phyloP scores from a whole-genome alignment of 2,797 vertebrate genomes.

The Miichthys miiuy region DNA sequence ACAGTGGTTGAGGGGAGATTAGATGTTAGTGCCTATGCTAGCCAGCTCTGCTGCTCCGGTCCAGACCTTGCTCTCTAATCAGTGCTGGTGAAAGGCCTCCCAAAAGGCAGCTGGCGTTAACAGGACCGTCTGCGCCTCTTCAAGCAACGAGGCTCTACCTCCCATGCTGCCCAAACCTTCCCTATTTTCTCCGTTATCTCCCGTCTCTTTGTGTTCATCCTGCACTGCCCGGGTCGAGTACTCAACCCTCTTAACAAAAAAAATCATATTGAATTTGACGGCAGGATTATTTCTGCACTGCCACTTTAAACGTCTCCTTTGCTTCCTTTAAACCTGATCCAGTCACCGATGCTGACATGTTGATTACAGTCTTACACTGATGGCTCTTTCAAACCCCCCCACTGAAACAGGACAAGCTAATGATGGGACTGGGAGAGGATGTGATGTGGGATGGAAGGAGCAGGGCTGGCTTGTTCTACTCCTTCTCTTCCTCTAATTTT shows the following conservation, averaged over 20 bases:
- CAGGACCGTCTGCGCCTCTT: conserved; percentile 44
- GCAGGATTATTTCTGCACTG: conserved; percentile 17
- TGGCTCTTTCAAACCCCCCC: conserved; percentile 33
- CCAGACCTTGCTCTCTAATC: conserved; percentile 58
- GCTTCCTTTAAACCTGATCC: conserved; percentile 33
- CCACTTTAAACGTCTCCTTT: conserved; percentile 37
- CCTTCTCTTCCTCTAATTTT: conserved; percentile 58
- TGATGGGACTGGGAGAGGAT: conserved; percentile 47
- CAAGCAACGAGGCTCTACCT: background rate
- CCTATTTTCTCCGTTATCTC: background rate
- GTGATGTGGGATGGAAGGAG: conserved; percentile 56
- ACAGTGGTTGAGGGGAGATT: conserved; percentile 51
- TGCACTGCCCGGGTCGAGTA: background rate
- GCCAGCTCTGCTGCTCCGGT: conserved; percentile 28
- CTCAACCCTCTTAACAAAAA: background rate
- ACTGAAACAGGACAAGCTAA: conserved; percentile 44
- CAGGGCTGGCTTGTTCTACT: conserved; percentile 21
- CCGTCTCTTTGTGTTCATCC: background rate
- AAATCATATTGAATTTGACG: conserved; percentile 23
- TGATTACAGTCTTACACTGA: conserved; percentile 63
- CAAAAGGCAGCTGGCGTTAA: conserved; percentile 39
- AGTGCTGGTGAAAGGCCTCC: conserved; percentile 28
- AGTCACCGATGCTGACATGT: conserved; percentile 48
- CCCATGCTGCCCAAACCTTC: background rate
- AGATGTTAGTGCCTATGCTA: conserved; percentile 47